Conservation (phyloP, 2,797 vertebrate genomes). For the Picus viridis region DNA sequence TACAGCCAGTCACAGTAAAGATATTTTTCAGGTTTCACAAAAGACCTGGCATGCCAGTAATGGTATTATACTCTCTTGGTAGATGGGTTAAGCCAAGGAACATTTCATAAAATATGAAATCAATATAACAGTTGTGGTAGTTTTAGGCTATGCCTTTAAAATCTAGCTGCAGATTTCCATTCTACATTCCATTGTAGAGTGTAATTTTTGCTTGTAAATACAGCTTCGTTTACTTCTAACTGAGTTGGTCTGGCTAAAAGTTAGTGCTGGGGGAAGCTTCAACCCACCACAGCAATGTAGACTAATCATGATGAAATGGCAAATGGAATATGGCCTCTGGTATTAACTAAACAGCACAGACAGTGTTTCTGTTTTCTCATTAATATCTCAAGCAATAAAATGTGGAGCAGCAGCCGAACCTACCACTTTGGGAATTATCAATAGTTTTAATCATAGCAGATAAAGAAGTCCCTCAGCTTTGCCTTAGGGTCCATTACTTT, state of each 20-base stretch:
- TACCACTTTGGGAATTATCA: constrained; percentile 16
- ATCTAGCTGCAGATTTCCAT: too few relatives aligned
- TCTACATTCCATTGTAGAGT: too few relatives aligned
- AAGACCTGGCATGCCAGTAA: background rate
- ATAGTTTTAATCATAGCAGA: constrained; percentile 43
- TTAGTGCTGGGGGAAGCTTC: too few relatives aligned
- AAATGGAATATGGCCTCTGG: background rate
- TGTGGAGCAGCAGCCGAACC: background rate
- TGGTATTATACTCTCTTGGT: background rate
- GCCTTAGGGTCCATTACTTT: constrained; percentile 36
- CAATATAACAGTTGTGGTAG: background rate
- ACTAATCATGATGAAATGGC: background rate
- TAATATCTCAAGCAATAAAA: constrained; percentile 17
- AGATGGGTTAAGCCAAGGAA: background rate
- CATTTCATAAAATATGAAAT: background rate
- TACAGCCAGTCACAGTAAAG: background rate
- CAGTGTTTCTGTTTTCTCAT: constrained; percentile 36
- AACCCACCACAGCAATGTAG: background rate
- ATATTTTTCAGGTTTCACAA: background rate
- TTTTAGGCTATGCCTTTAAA: too few relatives aligned
- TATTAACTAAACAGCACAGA: constrained; percentile 12
- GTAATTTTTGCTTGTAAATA: too few relatives aligned
- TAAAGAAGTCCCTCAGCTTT: constrained; percentile 49
- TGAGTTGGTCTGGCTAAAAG: too few relatives aligned
- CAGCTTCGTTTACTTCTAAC: too few relatives aligned